Conservation (phyloP, 2,888 invertebrate genomes). For the Ephialtes manifestator region DNA sequence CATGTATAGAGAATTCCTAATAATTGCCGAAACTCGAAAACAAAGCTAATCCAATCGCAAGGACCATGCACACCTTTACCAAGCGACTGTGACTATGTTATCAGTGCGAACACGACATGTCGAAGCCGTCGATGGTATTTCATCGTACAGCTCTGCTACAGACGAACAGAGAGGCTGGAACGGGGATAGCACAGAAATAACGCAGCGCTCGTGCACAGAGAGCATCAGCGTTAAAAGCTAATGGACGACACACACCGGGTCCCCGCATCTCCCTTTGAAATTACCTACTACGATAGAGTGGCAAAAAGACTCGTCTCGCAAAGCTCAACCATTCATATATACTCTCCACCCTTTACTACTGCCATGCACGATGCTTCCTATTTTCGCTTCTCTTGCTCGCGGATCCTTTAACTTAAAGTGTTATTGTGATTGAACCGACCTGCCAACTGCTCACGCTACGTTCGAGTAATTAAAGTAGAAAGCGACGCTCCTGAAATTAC, state of each 20-base stretch:
- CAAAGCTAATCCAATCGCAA: neutral
- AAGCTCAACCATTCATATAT: slow-evolving; percentile 21
- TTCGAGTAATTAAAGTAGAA: slow-evolving; percentile 2
- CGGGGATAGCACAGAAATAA: slow-evolving; percentile 28
- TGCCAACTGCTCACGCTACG: neutral
- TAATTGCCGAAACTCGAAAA: slow-evolving; percentile 12
- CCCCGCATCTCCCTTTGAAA: slow-evolving; percentile 61
- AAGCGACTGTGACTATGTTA: neutral
- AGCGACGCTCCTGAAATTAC: neutral
- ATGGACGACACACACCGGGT: slow-evolving; percentile 71
- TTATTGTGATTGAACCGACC: neutral
- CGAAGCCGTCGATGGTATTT: slow-evolving; percentile 14
- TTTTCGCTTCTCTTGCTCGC: neutral
- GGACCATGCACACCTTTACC: neutral
- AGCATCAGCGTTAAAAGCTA: slow-evolving; percentile 79
- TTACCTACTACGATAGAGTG: slow-evolving; percentile 51
- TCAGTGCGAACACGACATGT: neutral
- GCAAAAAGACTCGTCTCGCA: slow-evolving; percentile 37
- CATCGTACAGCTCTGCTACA: slow-evolving; percentile 3
- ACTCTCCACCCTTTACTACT: neutral
- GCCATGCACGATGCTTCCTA: neutral
- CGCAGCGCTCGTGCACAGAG: slow-evolving; percentile 44
- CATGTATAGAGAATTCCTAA: neutral
- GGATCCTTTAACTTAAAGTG: neutral
- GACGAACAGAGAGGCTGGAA: slow-evolving; percentile 10